phyloP scores from a whole-genome alignment of 2,113 vertebrate species.

The Pedetes capensis region DNA sequence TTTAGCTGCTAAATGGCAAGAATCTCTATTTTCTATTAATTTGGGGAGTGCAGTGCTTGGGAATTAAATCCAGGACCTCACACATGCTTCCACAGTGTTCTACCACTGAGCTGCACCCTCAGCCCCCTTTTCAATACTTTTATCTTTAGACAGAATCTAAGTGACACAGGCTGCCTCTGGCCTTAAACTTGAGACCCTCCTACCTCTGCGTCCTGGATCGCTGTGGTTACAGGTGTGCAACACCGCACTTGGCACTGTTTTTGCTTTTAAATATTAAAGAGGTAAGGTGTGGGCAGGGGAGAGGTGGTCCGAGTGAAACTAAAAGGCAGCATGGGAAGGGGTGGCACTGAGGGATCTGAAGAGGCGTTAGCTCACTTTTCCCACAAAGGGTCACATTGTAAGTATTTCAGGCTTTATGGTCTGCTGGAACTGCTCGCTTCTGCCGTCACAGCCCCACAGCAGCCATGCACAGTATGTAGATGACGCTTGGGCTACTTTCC shows the following conservation, averaged over 20 bases:
- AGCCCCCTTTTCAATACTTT: too few species aligned
- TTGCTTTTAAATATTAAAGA: background rate
- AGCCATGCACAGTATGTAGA: background rate
- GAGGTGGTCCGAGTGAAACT: background rate
- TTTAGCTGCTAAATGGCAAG: slow-evolving; percentile 19
- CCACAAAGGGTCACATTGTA: background rate
- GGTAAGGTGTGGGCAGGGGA: background rate
- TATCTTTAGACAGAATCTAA: background rate
- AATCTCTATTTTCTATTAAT: too few species aligned
- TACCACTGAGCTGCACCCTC: too few species aligned
- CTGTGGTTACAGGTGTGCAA: too few species aligned
- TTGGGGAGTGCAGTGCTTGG: too few species aligned
- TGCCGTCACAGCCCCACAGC: background rate
- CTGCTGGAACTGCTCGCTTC: background rate
- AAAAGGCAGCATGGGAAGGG: background rate
- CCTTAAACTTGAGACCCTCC: too few species aligned
- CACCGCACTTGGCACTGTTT: background rate
- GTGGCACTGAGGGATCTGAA: background rate
- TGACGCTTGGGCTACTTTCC: background rate
- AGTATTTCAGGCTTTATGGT: background rate
- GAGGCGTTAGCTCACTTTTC: background rate
- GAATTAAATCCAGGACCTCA: too few species aligned
- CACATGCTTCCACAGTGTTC: too few species aligned
- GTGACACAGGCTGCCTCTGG: too few species aligned
- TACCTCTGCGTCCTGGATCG: too few species aligned